Conservation (phyloP, 2,888 invertebrate species). For the Punctoribates punctum region DNA sequence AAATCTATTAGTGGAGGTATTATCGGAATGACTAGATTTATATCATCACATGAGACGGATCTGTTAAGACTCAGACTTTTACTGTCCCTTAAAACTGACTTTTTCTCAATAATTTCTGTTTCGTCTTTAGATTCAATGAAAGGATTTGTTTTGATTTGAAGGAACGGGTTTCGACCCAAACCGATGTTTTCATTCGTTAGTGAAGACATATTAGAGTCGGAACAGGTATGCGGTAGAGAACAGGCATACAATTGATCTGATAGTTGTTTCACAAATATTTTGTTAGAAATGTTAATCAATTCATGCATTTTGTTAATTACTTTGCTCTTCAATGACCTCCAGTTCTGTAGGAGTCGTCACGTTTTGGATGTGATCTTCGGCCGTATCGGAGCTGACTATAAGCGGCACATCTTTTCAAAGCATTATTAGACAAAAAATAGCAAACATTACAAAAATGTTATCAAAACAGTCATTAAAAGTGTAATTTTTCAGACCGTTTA, state of each 20-base stretch:
- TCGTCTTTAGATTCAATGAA: not conserved
- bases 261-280: not conserved
- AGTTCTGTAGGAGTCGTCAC: not conserved
- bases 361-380: not conserved
- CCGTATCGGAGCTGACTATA: not conserved
- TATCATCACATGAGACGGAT: constrained; percentile 28
- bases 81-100: not conserved
- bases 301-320: constrained; percentile 24
- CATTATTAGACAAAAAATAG: not conserved
- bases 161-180: constrained; percentile 1
- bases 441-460: not conserved
- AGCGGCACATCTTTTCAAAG: constrained; percentile 16
- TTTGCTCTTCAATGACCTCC: constrained; percentile 22
- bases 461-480: not conserved
- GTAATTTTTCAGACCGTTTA: too few relatives aligned
- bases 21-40: not conserved
- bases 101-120: not conserved
- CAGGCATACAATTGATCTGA: not conserved
- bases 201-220: not conserved
- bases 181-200: not conserved
- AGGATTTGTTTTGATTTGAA: not conserved
- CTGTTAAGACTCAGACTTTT: not conserved
- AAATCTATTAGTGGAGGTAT: constrained; percentile 17
- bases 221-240: not conserved
- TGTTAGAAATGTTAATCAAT: not conserved